These are phyloP conservation scores for Clepsis dumicolana DNA, from an alignment of 2,888 invertebrate genomes.

Conservation along the genomic window DNA sequence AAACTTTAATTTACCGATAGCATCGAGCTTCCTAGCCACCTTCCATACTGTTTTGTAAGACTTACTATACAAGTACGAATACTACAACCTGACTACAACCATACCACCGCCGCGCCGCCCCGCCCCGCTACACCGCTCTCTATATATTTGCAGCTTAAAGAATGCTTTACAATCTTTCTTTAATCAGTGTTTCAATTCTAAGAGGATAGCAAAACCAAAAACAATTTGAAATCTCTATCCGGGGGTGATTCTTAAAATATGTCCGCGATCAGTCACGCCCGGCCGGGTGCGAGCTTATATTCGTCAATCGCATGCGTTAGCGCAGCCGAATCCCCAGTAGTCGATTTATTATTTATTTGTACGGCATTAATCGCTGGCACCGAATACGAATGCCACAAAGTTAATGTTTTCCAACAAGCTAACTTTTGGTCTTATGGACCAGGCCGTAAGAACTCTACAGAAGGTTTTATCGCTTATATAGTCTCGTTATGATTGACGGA, in stretches of 20 bases:
- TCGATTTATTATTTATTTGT: slow-evolving; percentile 52
- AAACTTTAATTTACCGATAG: too few relatives aligned
- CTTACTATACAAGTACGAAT: too few relatives aligned
- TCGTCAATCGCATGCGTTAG: slow-evolving; percentile 1
- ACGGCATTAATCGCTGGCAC: slow-evolving; percentile 47
- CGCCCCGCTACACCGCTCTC: too few relatives aligned
- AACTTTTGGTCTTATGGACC: background rate
- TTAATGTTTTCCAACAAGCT: background rate
- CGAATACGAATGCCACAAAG: background rate
- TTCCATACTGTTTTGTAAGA: too few relatives aligned
- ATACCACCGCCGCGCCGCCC: too few relatives aligned
- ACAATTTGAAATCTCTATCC: background rate
- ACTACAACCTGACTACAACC: too few relatives aligned
- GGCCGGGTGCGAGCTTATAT: background rate
- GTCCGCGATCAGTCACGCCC: slow-evolving; percentile 15
- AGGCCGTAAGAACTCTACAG: background rate
- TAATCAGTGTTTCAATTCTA: too few relatives aligned
- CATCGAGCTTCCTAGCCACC: too few relatives aligned
- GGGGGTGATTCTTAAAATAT: background rate
- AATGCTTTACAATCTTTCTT: too few relatives aligned
- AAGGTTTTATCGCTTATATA: background rate
- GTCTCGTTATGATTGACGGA: slow-evolving; percentile 66
- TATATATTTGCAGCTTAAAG: too few relatives aligned
- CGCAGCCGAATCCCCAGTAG: slow-evolving; percentile 32
- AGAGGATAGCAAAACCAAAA: background rate